Base-by-base conservation (phyloP, 53 echinoderm and acorn worm genomes). In the Paelopatides confundens region DNA sequence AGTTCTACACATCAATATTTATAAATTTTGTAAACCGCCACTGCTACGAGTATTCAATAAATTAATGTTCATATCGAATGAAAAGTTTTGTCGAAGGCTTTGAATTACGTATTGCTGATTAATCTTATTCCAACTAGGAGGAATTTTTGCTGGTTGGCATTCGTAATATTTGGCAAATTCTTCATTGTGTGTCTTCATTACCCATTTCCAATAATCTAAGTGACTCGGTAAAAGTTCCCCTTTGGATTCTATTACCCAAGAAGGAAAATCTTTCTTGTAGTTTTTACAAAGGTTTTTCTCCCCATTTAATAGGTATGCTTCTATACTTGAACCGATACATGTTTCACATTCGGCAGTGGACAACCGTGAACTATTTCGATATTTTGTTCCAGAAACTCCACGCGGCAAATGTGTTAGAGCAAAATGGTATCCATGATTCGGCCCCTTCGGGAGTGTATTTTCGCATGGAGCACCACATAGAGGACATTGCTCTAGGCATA, bases 401-500 rank as follows among this genome's bases (percentile, higher is more conserved):
- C 66, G 66, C 3, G 66, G 66, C 30, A 66, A 31, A 27, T 66
- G 66, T 15, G 66, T 66, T 28, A 15, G 33, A 31, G 66, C 5
- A 0, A 15, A 12, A 30, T 68, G 69, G 21, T 68, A 5, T 46
- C 47, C 34, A 33, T 68, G 33, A 21, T 29, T 5, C 18, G 35
- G 15, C 4, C 69, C 69, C 11, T 5, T 18, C 2, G 69, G 69
- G 21, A 68, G n/a, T n/a, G n/a, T n/a, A n/a, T n/a, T n/a, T n/a
- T n/a, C n/a, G n/a, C n/a, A n/a, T n/a, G n/a, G n/a, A n/a, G n/a
- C n/a, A n/a, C 46, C 46, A 24, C 71, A 71, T 40, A 71, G n/a
- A 43, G 71, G 71, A 26, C 71, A 71, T 34, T 71, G 71, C 13
- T 71, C 38, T 2, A 71, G 21, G 33, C 71, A 71, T 13, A 71